phyloP scores from a whole-genome alignment of 2,113 vertebrate species.

The Neolamprologus devosi region DNA sequence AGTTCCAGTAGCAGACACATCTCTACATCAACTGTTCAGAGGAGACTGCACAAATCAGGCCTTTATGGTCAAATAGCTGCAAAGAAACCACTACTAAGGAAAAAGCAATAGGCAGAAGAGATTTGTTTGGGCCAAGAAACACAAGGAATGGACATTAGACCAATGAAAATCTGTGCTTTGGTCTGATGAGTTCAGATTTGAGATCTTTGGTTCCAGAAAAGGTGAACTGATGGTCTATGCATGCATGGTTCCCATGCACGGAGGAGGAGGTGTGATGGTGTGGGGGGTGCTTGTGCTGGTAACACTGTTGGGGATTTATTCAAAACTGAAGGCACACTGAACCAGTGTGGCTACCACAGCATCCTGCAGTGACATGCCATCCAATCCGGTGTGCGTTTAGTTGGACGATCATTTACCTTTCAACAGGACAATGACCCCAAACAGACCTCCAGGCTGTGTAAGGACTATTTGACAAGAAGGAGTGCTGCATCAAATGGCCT shows the following conservation, averaged over 20 bases:
- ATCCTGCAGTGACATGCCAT: rapidly evolving
- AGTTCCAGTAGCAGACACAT: not conserved
- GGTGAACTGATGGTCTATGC: not conserved
- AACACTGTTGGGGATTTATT: not conserved
- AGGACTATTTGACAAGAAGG: not conserved
- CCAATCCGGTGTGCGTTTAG: not conserved
- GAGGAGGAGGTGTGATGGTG: not conserved
- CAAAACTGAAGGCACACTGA: not conserved
- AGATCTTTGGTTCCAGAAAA: not conserved
- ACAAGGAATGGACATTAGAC: not conserved
- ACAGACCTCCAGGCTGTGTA: not conserved
- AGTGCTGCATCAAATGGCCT: not conserved
- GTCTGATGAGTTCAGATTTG: not conserved
- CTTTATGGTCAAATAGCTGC: not conserved
- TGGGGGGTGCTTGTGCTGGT: not conserved
- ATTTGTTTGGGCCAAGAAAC: not conserved
- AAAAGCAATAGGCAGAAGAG: not conserved
- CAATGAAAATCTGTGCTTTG: not conserved
- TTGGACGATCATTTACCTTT: not conserved
- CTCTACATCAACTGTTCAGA: not conserved
- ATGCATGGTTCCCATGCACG: not conserved
- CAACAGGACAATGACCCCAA: not conserved
- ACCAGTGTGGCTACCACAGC: not conserved
- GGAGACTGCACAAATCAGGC: not conserved
- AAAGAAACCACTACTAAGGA: not conserved